Percentiles rank a stretch among this genome's conserved stretches.
These are phyloP conservation scores for Agonopterix heracliana DNA, from an alignment of 2,888 invertebrate genomes.

Conservation along the genomic window DNA sequence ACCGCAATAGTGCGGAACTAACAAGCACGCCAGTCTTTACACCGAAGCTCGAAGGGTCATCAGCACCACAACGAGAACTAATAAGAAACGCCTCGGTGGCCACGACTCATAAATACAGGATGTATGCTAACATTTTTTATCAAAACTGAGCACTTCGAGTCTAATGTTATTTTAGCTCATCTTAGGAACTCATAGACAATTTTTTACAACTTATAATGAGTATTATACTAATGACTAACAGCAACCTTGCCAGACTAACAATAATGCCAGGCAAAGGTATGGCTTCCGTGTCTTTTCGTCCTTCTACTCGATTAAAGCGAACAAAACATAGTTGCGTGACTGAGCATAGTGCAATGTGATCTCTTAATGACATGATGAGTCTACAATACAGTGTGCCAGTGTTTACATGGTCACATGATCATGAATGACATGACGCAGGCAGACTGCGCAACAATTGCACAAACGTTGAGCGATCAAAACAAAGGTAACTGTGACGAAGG, in stretches of 20 bases:
- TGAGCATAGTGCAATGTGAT: constrained; percentile 27
- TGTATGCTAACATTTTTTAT: constrained; percentile 1
- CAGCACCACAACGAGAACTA: constrained; percentile 25
- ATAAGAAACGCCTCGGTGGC: constrained; percentile 36
- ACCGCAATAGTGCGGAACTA: constrained; percentile 45
- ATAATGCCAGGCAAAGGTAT: no score
- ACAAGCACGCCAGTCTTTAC: constrained; percentile 26
- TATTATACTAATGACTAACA: no score
- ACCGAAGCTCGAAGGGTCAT: constrained; percentile 25
- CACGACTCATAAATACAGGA: constrained; percentile 19
- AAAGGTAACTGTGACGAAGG: neutral
- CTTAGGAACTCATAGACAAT: no score
- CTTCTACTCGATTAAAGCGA: no score
- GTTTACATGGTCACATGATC: constrained; percentile 3
- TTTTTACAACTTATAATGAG: no score
- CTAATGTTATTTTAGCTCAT: no score
- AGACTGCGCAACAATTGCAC: constrained; percentile 18
- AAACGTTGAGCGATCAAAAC: constrained; percentile 4
- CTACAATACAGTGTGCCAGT: no score
- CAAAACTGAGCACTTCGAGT: no score
- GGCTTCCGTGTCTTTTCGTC: no score
- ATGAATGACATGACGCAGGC: constrained; percentile 17
- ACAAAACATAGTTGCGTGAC: neutral
- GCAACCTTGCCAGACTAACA: no score
- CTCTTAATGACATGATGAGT: constrained; percentile 14